Base-by-base conservation (phyloP, 2,113 vertebrate species). In the Thamnophis sirtalis region DNA sequence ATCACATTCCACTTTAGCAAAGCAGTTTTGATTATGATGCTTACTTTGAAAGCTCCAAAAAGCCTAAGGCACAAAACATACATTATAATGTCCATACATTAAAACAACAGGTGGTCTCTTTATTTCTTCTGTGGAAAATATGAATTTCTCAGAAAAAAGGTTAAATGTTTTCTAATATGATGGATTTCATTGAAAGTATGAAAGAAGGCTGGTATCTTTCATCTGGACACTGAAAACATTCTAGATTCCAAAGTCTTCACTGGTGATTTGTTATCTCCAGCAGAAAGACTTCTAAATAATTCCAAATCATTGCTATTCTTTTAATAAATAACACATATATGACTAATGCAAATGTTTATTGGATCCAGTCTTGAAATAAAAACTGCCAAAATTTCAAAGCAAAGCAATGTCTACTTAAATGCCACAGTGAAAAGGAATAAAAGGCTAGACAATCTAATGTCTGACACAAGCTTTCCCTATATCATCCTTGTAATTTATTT, bases 401-500 rank as follows among this genome's bases (percentile, higher is more conserved):
- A 58, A 58, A 24, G 56, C 56, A 58, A 58, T 58, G 22, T 21
- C 56, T 58, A 28, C 28, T 38, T 22, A 51, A n/a, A 1, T 84
- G 10, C 28, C 55, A n/a, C 24, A n/a, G 13, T 51, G 38, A 7
- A 22, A 9, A 87, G 19, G 24, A 87, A 11, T 11, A 19, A 24
- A 80, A 38, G 5, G 0, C 11, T 19, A 58, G 43, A 58, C 10
- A n/a, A n/a, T 84, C 26, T 85, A 38, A 7, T 33, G 4, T 60
- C 28, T 89, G 53, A 19, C 84, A 17, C 54, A 58, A 85, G 48
- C 60, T 55, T 56, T 80, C 26, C 53, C 38, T 43, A 87, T 21
- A 56, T 90, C 19, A 50, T 43, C 56, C 85, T 84, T 90, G 48
- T 50, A 93, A 93, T 90, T 93, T 60, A 90, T 84, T 90, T 90